Evolutionary conservation across 1,140 invertebrate species (phyloP).

Genomic region (Drosophila simulans): DNA sequence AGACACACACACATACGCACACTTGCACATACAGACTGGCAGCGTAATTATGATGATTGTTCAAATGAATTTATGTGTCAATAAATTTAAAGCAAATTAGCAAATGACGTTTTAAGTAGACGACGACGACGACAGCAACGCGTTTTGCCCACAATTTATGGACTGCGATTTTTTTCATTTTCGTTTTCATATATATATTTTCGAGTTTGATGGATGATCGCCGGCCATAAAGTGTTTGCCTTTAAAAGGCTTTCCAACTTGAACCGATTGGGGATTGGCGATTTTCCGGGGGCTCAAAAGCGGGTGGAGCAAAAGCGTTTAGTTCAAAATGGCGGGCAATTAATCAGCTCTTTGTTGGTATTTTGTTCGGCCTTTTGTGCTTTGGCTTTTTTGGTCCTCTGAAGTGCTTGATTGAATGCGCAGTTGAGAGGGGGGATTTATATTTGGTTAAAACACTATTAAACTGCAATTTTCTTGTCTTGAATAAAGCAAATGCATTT

Average conservation of each 20-base stretch:
- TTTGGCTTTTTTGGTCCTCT: slow-evolving; percentile 2
- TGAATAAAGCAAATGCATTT: no score
- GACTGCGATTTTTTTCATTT: slow-evolving; percentile 35
- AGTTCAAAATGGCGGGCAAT: slow-evolving; percentile 30
- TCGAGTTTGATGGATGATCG: slow-evolving; percentile 62
- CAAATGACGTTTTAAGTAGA: slow-evolving; percentile 79
- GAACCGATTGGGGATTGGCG: slow-evolving; percentile 39
- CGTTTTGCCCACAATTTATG: slow-evolving; percentile 68
- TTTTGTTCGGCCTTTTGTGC: slow-evolving; percentile 14
- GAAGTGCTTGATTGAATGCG: slow-evolving; percentile 23
- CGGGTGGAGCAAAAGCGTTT: slow-evolving; percentile 21
- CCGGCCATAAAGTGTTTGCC: slow-evolving; percentile 51
- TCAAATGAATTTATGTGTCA: slow-evolving; percentile 80
- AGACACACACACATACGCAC: slow-evolving; percentile 47
- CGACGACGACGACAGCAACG: slow-evolving; percentile 25
- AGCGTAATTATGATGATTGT: slow-evolving; percentile 66
- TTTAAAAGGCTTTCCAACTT: slow-evolving; percentile 42
- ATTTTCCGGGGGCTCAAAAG: not conserved
- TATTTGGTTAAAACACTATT: no score
- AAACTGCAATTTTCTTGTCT: no score
- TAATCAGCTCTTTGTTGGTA: slow-evolving; percentile 37
- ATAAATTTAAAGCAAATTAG: slow-evolving; percentile 81
- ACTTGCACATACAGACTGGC: slow-evolving; percentile 20
- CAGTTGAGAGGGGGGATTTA: not conserved
- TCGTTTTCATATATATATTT: not conserved